phyloP scores from a whole-genome alignment of 2,113 vertebrate species.

The Nanorana parkeri region DNA sequence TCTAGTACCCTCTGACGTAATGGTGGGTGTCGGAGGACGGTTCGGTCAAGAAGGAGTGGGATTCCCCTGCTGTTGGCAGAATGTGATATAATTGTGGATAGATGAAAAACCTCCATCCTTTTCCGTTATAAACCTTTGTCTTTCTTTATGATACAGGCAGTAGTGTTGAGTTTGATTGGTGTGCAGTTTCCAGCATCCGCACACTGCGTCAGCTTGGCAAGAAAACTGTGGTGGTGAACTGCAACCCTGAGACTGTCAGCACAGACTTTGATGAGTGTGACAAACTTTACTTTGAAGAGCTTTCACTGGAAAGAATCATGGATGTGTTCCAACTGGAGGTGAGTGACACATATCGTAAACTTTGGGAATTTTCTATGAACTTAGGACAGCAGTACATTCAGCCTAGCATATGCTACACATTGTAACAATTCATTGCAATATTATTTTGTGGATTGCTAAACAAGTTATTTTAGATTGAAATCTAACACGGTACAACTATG shows the following conservation, averaged over 20 bases:
- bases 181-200: constrained; percentile 92
- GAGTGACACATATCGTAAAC: constrained; percentile 47
- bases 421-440: no score
- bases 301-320: constrained; percentile 92
- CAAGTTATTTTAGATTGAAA: no score
- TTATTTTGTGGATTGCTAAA: no score
- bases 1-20: no score
- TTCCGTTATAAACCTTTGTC: no score
- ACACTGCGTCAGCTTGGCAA: constrained; percentile 85
- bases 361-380: neutral
- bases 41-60: no score
- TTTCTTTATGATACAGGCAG: constrained; percentile 79
- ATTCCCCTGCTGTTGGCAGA: no score
- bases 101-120: no score
- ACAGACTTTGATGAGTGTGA: constrained; percentile 98
- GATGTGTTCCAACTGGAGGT: constrained; percentile 95
- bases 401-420: no score
- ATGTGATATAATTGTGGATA: no score
- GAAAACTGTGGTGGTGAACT: constrained; percentile 91
- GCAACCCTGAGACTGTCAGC: constrained; percentile 97
- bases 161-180: constrained; percentile 98
- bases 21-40: no score
- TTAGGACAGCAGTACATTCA: neutral
- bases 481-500: no score
- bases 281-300: constrained; percentile 95